Base-by-base conservation (phyloP, 2,888 invertebrate species). In the Tubulanus polymorphus region DNA sequence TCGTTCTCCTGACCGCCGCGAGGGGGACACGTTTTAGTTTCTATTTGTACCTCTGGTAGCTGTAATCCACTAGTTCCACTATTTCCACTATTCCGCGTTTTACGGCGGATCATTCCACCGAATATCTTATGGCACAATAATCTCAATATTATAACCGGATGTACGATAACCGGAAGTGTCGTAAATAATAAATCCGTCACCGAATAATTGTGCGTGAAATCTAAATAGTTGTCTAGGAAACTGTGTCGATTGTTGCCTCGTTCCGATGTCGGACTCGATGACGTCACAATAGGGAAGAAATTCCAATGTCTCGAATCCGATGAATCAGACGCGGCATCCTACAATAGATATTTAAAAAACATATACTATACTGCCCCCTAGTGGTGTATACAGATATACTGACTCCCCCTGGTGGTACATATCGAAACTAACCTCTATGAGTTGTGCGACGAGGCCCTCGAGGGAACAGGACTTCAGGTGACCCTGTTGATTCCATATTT, bases 91-190 rank as follows among this genome's bases (percentile, higher is more conserved):
- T 15, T 79, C 53, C 25, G 54, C 75, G 79, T 69, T 78, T 80
- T 75, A 55, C 83, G 73, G 10, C 82, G 78, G 35, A 82, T 78
- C 81, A 80, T 79, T 55, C 82, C 82, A 47, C 82, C 82, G 54
- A 84, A 81, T 57, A 84, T 75, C 55, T 83, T 79, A 70, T 84
- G 84, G 56, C 83, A 81, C 29, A 84, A 76, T 48, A 84, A 76
- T 25, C 84, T 75, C 37, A 84, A 72, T 37, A 84, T 74, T 51
- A 84, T 82, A 32, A 84, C 77, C 1, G 84, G 84, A 68, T 83
- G 82, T 51, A 84, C 79, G 10, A 83, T 78, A 62, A 82, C 75
- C 1, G 84, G 83, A 56, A 83, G 75, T 10, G 73, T 72, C 57
- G 71, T 69, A 45, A 77, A 67, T 12, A 78, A 64, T 51, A 70